Percentiles rank a stretch among this genome's conserved stretches.
Conservation (phyloP, 2,113 vertebrate genomes). For the Natator depressus region DNA sequence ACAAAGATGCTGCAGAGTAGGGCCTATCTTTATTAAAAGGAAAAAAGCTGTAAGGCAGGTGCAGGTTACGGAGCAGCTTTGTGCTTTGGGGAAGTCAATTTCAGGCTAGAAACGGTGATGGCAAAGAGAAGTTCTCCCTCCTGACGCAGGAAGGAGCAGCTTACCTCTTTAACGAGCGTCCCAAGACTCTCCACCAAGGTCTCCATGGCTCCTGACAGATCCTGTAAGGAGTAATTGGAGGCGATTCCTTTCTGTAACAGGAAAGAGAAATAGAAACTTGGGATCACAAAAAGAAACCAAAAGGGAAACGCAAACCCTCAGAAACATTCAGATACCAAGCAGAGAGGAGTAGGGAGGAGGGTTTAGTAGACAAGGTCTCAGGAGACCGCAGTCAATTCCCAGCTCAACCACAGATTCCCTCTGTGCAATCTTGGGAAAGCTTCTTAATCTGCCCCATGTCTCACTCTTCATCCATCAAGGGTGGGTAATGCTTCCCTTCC, state of each 20-base stretch:
- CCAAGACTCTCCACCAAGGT: conserved; percentile 81
- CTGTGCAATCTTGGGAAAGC: neutral
- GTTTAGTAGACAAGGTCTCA: neutral
- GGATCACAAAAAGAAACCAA: neutral
- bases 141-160: neutral
- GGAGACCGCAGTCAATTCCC: neutral
- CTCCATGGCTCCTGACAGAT: conserved; percentile 82
- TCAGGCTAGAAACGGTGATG: neutral
- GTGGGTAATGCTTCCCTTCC: neutral
- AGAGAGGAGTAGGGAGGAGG: neutral
- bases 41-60: neutral
- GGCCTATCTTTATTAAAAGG: neutral
- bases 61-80: neutral
- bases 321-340: neutral
- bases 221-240: conserved; percentile 78
- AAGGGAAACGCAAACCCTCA: neutral
- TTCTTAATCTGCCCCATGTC: neutral
- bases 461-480: fast-evolving
- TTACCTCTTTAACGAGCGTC: conserved; percentile 86
- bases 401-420: neutral
- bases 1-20: neutral
- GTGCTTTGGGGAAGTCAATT: fast-evolving
- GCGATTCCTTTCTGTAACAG: conserved; percentile 75
- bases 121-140: neutral
- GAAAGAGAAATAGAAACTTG: conserved; percentile 17